Evolutionary conservation across 2,113 vertebrate species (phyloP).

Genomic region (Prietella phreatophila): DNA sequence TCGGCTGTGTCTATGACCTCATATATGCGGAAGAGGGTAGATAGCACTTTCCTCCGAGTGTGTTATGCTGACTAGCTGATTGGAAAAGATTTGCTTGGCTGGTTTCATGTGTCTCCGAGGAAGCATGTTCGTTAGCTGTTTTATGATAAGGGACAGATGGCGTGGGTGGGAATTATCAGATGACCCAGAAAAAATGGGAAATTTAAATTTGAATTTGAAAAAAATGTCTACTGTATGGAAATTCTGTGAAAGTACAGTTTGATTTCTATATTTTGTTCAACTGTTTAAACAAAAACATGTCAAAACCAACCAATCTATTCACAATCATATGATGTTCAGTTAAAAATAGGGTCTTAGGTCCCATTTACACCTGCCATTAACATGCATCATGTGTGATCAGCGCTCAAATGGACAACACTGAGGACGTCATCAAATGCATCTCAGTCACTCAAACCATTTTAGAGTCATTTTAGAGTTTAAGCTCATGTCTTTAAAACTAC

Average conservation of each 20-base stretch:
- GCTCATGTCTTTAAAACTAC: not conserved
- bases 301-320: not conserved
- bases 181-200: too few species aligned
- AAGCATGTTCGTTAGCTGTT: too few species aligned
- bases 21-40: not conserved
- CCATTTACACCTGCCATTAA: not conserved
- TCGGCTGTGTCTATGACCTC: not conserved
- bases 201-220: too few species aligned
- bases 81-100: not conserved
- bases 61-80: not conserved
- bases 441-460: not conserved
- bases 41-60: not conserved
- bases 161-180: too few species aligned
- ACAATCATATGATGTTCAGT: not conserved
- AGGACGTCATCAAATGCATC: not conserved
- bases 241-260: too few species aligned
- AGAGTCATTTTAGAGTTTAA: not conserved
- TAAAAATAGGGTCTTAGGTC: not conserved
- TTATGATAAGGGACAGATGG: too few species aligned
- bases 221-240: too few species aligned
- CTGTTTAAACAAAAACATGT: not conserved
- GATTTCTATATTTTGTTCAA: too few species aligned
- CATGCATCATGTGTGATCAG: not conserved
- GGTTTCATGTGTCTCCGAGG: not conserved
- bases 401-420: not conserved